These are phyloP conservation scores for Sinocyclocheilus rhinocerous DNA, from an alignment of 2,113 vertebrate species.

Conservation along the genomic window DNA sequence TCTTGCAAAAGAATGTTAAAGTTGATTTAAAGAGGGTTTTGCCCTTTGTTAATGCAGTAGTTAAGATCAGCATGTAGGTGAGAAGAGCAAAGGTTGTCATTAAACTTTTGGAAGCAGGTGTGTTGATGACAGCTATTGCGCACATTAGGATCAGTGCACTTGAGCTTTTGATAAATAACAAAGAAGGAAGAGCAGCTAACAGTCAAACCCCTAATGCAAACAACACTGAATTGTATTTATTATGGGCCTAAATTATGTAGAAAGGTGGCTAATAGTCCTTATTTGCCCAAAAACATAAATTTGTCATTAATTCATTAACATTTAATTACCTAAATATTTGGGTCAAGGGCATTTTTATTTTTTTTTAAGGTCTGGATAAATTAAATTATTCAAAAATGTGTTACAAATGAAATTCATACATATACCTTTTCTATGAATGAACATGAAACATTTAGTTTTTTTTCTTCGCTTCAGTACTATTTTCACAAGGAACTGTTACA, in stretches of 20 bases:
- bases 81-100: slow-evolving; percentile 41
- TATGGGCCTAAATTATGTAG: not conserved
- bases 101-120: slow-evolving; percentile 45
- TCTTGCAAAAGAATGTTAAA: slow-evolving; percentile 60
- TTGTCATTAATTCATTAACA: too few relatives aligned
- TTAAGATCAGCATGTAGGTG: slow-evolving; percentile 62
- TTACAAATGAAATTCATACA: too few relatives aligned
- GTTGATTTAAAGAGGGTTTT: slow-evolving; percentile 64
- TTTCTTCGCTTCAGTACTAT: too few relatives aligned
- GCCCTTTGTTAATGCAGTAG: slow-evolving; percentile 59
- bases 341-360: too few relatives aligned
- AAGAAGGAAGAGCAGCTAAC: slow-evolving; percentile 26
- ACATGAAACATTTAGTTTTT: too few relatives aligned
- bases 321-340: too few relatives aligned
- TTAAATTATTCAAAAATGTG: too few relatives aligned
- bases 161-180: slow-evolving; percentile 9
- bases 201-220: slow-evolving; percentile 25
- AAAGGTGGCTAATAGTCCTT: not conserved
- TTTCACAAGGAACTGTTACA: too few relatives aligned
- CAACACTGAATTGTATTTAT: not conserved
- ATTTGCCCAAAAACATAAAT: too few relatives aligned
- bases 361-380: too few relatives aligned
- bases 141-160: not conserved
- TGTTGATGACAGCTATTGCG: slow-evolving; percentile 25
- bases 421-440: too few relatives aligned